A percentile compares a stretch with the other conserved stretches of the same genome.
These are phyloP conservation scores for Nyctalus aviator DNA, from an alignment of 2,797 vertebrate genomes.

Conservation along the genomic window DNA sequence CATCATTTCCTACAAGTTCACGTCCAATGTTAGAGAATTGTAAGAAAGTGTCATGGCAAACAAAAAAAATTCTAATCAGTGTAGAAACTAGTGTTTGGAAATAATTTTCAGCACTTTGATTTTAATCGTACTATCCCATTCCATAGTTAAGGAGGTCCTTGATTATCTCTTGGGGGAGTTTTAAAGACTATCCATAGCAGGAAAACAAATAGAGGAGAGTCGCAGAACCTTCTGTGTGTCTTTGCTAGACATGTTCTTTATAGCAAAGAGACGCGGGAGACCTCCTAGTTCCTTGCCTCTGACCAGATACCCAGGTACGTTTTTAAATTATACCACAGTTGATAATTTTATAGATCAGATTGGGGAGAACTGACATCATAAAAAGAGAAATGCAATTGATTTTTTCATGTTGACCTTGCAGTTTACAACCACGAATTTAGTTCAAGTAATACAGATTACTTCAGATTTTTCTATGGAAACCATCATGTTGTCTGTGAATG, in stretches of 20 bases:
- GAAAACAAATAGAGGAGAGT: background rate
- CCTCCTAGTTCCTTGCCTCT: background rate
- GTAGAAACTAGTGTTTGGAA: background rate
- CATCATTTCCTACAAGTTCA: background rate
- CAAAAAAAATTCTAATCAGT: background rate
- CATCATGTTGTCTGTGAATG: background rate
- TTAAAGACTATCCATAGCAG: background rate
- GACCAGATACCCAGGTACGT: background rate
- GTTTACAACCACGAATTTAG: background rate
- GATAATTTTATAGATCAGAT: background rate
- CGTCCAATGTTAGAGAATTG: background rate
- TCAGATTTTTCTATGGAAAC: background rate
- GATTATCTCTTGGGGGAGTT: background rate
- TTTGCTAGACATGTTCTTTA: background rate
- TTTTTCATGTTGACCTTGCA: background rate
- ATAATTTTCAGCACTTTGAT: background rate
- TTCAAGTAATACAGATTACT: background rate
- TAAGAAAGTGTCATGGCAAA: background rate
- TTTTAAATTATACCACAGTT: background rate
- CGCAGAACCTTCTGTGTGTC: background rate
- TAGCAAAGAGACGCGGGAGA: background rate
- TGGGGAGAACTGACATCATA: background rate
- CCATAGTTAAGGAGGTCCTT: no score
- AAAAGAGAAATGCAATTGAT: background rate
- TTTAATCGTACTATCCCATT: background rate